Conservation (phyloP, 2,888 invertebrate species). For the Scaptomyza cyrtandrae region DNA sequence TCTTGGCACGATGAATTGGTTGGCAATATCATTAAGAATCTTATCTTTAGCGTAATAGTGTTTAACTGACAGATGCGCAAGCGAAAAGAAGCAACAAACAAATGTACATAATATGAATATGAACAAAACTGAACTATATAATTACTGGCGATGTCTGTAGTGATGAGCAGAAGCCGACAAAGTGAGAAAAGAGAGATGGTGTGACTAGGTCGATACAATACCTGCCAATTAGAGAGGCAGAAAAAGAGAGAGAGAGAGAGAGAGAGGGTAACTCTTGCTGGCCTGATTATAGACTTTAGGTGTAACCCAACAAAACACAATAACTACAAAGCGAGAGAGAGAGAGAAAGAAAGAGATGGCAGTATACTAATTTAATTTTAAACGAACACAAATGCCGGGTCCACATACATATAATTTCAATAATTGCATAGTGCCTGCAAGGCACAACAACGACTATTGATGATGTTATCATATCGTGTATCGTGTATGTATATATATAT, state of each 20-base stretch:
- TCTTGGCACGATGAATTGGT: slow-evolving; percentile 25
- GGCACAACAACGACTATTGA: slow-evolving; percentile 52
- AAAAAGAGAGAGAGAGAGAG: not conserved
- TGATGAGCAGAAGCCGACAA: slow-evolving; percentile 67
- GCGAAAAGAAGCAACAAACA: not conserved
- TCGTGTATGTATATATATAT: not conserved
- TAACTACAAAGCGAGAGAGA: no score
- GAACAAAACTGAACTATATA: slow-evolving; percentile 37
- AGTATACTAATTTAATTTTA: slow-evolving; percentile 77
- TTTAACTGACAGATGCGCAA: slow-evolving; percentile 48
- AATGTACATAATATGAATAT: not conserved
- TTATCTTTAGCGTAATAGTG: slow-evolving; percentile 20
- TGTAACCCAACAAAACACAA: slow-evolving; percentile 47
- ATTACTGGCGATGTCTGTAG: slow-evolving; percentile 63
- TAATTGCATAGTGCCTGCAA: slow-evolving; percentile 59
- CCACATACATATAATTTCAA: slow-evolving; percentile 67
- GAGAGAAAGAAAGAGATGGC: slow-evolving; percentile 21
- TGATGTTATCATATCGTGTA: slow-evolving; percentile 65
- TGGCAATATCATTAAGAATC: slow-evolving; percentile 44
- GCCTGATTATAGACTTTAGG: slow-evolving; percentile 71
- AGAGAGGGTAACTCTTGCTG: slow-evolving; percentile 6
- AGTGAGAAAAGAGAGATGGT: slow-evolving; percentile 53
- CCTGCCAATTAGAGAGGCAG: slow-evolving; percentile 47
- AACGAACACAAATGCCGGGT: slow-evolving; percentile 69
- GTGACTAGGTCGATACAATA: slow-evolving; percentile 50